Conservation (phyloP, 2,888 invertebrate species). For the Lacanobia wlatinum region DNA sequence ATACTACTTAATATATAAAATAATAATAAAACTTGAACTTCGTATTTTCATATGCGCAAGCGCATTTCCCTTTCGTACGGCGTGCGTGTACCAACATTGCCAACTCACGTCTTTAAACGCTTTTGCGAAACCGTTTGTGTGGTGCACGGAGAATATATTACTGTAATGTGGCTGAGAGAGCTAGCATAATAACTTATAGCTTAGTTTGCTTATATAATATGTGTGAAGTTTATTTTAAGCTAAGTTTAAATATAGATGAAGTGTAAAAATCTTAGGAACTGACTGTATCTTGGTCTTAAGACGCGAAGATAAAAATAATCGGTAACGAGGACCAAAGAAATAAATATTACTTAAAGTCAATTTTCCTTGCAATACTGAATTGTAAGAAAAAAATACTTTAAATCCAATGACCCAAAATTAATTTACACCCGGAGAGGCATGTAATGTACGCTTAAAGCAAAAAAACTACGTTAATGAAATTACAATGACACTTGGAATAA, state of each 20-base stretch:
- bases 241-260: neutral
- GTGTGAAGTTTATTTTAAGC: slow-evolving; percentile 4
- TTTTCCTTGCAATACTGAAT: neutral
- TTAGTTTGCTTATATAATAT: slow-evolving; percentile 27
- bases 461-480: slow-evolving; percentile 14
- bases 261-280: neutral
- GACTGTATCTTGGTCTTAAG: neutral
- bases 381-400: neutral
- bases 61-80: slow-evolving; percentile 59
- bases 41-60: slow-evolving; percentile 54
- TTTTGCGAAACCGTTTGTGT: slow-evolving; percentile 57
- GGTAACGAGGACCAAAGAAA: neutral
- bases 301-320: neutral
- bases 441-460: neutral
- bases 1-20: slow-evolving; percentile 3
- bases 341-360: neutral
- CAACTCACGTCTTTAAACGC: slow-evolving; percentile 58
- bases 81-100: slow-evolving; percentile 50
- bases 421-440: neutral
- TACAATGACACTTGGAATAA: neutral
- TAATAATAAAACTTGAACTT: slow-evolving; percentile 21
- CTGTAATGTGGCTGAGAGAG: slow-evolving; percentile 34
- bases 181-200: slow-evolving; percentile 23
- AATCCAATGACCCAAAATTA: neutral
- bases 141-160: slow-evolving; percentile 35